Conservation (phyloP, 1,140 invertebrate species). For the Drosophila pseudoananassae region DNA sequence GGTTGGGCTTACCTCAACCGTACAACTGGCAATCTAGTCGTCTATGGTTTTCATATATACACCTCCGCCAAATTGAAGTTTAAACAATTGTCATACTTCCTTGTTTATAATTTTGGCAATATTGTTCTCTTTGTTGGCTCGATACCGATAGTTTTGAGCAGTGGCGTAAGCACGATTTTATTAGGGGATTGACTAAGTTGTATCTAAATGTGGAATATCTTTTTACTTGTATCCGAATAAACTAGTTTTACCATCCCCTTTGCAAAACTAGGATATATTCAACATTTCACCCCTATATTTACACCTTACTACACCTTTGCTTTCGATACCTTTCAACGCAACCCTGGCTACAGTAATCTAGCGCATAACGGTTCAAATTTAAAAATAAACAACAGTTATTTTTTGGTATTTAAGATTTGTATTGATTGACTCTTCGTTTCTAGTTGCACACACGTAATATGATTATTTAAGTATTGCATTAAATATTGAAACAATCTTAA, state of each 20-base stretch:
- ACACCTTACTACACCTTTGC: background rate
- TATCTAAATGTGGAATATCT: too few species aligned
- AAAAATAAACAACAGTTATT: constrained; percentile 5
- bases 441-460: constrained; percentile 61
- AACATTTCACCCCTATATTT: background rate
- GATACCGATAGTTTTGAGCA: constrained; percentile 14
- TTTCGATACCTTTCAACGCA: constrained; percentile 6
- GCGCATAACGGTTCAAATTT: constrained; percentile 13
- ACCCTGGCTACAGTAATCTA: background rate
- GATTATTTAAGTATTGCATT: constrained; percentile 54
- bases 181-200: too few species aligned
- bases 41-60: constrained; percentile 30
- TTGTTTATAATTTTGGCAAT: constrained; percentile 44
- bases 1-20: constrained; percentile 47
- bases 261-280: background rate
- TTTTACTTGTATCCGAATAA: too few species aligned
- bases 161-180: background rate
- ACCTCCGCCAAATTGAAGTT: constrained; percentile 19
- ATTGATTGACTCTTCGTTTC: constrained; percentile 48
- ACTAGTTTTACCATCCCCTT: too few species aligned
- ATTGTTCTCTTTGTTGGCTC: constrained; percentile 1
- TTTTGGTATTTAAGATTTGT: constrained; percentile 29
- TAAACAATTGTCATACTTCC: constrained; percentile 25
- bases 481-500: constrained; percentile 66
- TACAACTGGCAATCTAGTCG: constrained; percentile 32